Percentiles rank a stretch among this genome's conserved stretches.
phyloP scores from a whole-genome alignment of 2,797 vertebrate genomes.

The Ptychadena robeensis region DNA sequence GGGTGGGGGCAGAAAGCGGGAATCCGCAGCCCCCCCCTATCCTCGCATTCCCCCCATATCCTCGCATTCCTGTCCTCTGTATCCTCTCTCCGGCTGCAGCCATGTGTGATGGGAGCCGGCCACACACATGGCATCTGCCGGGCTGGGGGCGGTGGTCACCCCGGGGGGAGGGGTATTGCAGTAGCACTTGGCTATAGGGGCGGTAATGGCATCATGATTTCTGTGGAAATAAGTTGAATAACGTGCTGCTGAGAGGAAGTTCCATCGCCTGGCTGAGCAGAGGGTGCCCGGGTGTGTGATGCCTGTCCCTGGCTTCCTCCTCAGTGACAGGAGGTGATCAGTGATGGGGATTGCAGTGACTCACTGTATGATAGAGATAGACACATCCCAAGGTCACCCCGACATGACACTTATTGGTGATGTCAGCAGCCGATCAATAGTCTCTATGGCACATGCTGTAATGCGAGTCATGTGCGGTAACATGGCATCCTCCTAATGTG shows the following conservation, averaged over 20 bases:
- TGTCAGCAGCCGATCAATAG: background rate
- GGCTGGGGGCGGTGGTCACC: slow-evolving; percentile 32
- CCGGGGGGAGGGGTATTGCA: slow-evolving; percentile 9
- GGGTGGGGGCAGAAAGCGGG: background rate
- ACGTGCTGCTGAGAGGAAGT: background rate
- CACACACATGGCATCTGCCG: slow-evolving; percentile 40
- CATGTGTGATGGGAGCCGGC: slow-evolving; percentile 22
- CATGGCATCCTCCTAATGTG: background rate
- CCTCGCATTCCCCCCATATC: background rate
- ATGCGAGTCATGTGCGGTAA: background rate
- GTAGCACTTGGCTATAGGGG: slow-evolving; percentile 6
- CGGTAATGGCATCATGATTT: background rate
- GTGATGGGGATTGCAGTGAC: background rate
- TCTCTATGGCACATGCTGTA: background rate
- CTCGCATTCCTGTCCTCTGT: background rate
- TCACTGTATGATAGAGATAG: background rate
- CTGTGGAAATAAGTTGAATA: background rate
- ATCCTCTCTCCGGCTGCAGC: background rate
- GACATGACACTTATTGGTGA: background rate
- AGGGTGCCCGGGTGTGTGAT: too few species aligned
- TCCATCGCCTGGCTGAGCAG: background rate
- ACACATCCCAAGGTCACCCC: slow-evolving; percentile 36
- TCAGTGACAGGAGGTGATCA: background rate
- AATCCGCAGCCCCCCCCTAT: background rate
- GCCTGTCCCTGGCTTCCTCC: too few species aligned